Base-by-base conservation (phyloP, 2,113 vertebrate species). In the Leptocoma aspasia region DNA sequence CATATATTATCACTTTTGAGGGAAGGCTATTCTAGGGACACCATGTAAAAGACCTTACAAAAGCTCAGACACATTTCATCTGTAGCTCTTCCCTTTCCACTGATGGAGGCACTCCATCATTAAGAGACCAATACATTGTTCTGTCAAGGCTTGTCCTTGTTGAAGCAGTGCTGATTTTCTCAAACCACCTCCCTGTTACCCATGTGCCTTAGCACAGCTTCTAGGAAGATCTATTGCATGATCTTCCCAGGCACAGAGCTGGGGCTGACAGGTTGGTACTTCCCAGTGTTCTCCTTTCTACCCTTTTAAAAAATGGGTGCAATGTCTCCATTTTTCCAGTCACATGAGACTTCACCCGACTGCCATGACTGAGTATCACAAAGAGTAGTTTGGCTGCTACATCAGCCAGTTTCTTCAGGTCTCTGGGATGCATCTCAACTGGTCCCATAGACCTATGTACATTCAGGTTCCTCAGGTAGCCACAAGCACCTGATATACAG, bases 331-430 rank as follows among this genome's bases (percentile, higher is more conserved):
- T 73, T 45, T 59, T 50, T 37, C 13, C 15, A 30, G 13, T 39
- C 2, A 0, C 8, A 13, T 45, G 9, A 2, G 8, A 39, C 15
- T 59, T 59, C 13, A 17, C 7, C 23, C n/a, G 9, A 14, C 9
- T 59, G 52, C 33, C 9, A 7, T 39, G 44, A 20, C 52, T 10
- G 11, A 28, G 7, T 50, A 23, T 15, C 27, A 49, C 28, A 16
- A 27, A 50, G 9, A 27, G 5, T 59, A 27, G 2, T 44, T 66
- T 73, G 44, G 27, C 22, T 50, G 19, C 59, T 57, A 50, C 27
- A 23, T 81, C 27, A 14, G 10, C 22, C 44, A 44, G 8, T 81
- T 59, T 23, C 10, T 52, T 81, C 13, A 39, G 22, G 50, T 42
- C 26, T 89, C 27, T 59, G 27, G n/a, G 11, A 45, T 33, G 10